Evolutionary conservation across 2,113 vertebrate species (phyloP).

Genomic region (Oncorhynchus masou): DNA sequence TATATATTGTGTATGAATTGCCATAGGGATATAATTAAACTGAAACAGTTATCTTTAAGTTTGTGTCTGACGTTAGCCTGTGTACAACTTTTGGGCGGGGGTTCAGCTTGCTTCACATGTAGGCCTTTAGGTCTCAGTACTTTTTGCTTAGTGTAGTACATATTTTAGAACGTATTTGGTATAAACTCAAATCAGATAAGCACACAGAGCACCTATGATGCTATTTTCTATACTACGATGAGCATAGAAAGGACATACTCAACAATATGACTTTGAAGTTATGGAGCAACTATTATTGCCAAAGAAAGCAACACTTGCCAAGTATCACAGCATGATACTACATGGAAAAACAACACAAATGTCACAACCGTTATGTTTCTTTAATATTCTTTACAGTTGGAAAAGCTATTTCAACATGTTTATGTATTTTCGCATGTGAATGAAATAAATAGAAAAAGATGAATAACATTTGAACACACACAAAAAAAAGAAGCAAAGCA

Average conservation of each 20-base stretch:
- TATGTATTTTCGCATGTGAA: constrained; percentile 53
- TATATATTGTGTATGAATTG: background rate
- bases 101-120: background rate
- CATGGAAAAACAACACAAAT: constrained; percentile 71
- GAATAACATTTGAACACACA: constrained; percentile 44
- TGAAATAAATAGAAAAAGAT: constrained; percentile 71
- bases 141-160: no score
- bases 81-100: background rate
- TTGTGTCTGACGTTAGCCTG: background rate
- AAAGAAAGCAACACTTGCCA: constrained; percentile 1
- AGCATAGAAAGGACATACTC: background rate
- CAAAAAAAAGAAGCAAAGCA: constrained; percentile 36
- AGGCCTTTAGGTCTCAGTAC: no score
- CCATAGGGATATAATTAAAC: background rate
- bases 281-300: background rate
- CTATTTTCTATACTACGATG: background rate
- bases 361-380: constrained; percentile 66
- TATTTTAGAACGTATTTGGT: no score
- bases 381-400: constrained; percentile 72
- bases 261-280: background rate
- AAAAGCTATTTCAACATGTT: constrained; percentile 64
- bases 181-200: no score
- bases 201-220: no score
- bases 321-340: constrained; percentile 34
- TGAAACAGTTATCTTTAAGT: background rate